Evolutionary conservation across 2,113 vertebrate genomes (phyloP).

Genomic region (Blennius ocellaris): DNA sequence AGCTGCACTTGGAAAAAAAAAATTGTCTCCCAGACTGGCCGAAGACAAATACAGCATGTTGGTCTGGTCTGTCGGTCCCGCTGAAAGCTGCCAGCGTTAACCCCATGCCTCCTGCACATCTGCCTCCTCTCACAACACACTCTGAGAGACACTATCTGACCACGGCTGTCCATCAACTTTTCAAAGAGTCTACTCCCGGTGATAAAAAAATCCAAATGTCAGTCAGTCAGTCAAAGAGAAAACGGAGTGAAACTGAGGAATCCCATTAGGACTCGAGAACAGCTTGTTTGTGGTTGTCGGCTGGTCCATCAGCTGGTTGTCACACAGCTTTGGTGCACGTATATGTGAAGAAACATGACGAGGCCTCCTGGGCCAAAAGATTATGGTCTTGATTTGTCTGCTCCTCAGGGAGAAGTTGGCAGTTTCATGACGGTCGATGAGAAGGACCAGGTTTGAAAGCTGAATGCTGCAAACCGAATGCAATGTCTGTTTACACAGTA

Average conservation of each 20-base stretch:
- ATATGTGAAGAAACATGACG: constrained; percentile 34
- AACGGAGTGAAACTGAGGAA: constrained; percentile 13
- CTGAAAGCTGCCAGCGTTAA: constrained; percentile 39
- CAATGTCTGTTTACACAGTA: too few relatives aligned
- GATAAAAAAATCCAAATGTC: constrained; percentile 21
- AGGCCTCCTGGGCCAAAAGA: constrained; percentile 36
- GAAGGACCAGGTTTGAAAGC: too few relatives aligned
- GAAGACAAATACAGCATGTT: constrained; percentile 53
- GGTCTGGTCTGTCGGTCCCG: constrained; percentile 53
- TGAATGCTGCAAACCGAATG: too few relatives aligned
- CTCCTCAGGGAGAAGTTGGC: constrained; percentile 35
- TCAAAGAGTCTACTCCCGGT: constrained; percentile 38
- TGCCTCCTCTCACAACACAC: constrained; percentile 35
- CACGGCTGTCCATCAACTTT: constrained; percentile 57
- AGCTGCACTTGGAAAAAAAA: constrained; percentile 29
- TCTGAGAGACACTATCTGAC: constrained; percentile 36
- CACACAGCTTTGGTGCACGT: background rate
- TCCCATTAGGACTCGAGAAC: constrained; percentile 27
- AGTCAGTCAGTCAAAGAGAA: constrained; percentile 42
- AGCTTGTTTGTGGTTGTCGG: constrained; percentile 55
- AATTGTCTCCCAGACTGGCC: constrained; percentile 30
- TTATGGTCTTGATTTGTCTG: constrained; percentile 25
- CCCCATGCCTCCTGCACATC: background rate
- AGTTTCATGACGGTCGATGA: constrained; percentile 24
- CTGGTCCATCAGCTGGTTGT: constrained; percentile 5